Percentiles rank a stretch among this genome's conserved stretches.
phyloP scores from a whole-genome alignment of 1,140 invertebrate genomes.

The Lordiphosa collinella region DNA sequence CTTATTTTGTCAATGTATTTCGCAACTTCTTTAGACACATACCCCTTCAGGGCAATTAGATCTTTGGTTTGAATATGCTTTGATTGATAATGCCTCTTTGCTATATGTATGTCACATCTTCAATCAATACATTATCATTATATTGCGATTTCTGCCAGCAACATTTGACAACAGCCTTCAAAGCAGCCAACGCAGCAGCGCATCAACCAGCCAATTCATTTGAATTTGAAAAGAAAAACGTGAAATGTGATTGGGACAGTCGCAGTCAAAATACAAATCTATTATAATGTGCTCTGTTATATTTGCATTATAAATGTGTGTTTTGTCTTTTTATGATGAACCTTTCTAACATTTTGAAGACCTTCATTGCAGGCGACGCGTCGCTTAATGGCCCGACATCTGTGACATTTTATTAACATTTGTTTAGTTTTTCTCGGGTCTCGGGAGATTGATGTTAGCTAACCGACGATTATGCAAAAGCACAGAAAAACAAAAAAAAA shows the following conservation, averaged over 20 bases:
- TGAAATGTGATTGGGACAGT: slow-evolving; percentile 52
- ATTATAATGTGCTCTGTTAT: slow-evolving; percentile 43
- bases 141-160: slow-evolving; percentile 28
- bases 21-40: not conserved
- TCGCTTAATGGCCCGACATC: no score
- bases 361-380: no score
- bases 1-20: no score
- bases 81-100: slow-evolving; percentile 7
- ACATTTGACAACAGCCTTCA: slow-evolving; percentile 31
- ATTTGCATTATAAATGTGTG: slow-evolving; percentile 46
- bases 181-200: no score
- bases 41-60: slow-evolving; percentile 9
- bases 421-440: no score
- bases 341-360: no score
- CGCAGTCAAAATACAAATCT: slow-evolving; percentile 14
- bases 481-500: no score
- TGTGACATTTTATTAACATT: no score
- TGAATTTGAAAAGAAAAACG: slow-evolving; percentile 51
- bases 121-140: not conserved
- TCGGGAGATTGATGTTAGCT: no score
- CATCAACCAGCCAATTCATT: slow-evolving; percentile 6
- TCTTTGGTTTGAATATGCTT: slow-evolving; percentile 2
- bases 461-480: no score
- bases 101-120: slow-evolving; percentile 27
- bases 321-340: no score